phyloP scores from a whole-genome alignment of 2,113 vertebrate genomes.

The Engraulis encrasicolus region DNA sequence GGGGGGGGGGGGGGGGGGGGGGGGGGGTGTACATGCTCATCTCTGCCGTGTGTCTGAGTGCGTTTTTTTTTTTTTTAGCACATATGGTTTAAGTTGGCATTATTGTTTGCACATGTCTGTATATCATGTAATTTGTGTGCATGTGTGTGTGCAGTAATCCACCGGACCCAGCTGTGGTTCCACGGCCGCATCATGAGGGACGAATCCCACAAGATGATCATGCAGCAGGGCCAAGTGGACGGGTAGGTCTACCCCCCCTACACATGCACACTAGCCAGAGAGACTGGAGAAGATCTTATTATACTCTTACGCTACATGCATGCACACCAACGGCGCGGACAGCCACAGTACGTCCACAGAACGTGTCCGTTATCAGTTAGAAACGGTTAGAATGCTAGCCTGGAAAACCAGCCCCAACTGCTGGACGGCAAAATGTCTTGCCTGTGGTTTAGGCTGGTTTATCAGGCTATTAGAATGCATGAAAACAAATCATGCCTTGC shows the following conservation, averaged over 20 bases:
- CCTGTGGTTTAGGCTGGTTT: no score
- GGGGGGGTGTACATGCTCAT: neutral
- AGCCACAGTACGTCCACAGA: no score
- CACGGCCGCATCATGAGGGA: constrained; percentile 94
- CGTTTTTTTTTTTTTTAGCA: no score
- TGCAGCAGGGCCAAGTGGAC: constrained; percentile 95
- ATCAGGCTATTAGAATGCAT: no score
- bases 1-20: neutral
- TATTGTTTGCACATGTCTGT: neutral
- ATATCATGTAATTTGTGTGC: neutral
- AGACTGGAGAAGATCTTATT: no score
- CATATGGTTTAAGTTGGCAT: neutral
- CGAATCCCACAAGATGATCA: constrained; percentile 92
- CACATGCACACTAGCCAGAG: neutral
- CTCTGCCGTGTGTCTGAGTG: neutral
- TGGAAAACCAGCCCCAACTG: no score
- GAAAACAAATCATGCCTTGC: no score
- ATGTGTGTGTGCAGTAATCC: constrained; percentile 81
- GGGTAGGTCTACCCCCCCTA: constrained; percentile 80
- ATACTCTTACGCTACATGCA: no score
- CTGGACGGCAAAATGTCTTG: no score
- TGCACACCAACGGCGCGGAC: no score
- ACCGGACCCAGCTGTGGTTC: constrained; percentile 96
- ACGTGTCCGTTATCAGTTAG: no score
- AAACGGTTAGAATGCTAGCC: no score